Percentiles rank a stretch among this genome's conserved stretches.
Evolutionary conservation across 2,888 invertebrate species (phyloP).

Genomic region (Synergus laeviventris): DNA sequence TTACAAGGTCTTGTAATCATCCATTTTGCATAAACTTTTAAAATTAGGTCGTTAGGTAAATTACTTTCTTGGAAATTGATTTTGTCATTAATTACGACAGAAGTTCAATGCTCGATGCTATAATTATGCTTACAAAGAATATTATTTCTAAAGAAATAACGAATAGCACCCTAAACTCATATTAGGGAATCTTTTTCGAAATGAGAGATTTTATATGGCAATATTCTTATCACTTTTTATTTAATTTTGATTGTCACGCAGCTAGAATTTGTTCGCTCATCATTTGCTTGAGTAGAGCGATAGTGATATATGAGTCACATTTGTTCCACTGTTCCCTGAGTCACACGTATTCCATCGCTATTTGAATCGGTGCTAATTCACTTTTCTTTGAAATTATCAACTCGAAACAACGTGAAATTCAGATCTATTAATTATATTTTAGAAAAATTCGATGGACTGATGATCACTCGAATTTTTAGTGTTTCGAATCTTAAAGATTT

Average conservation of each 20-base stretch:
- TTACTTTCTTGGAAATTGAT: not conserved
- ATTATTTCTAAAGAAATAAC: too few species aligned
- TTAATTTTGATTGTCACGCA: not conserved
- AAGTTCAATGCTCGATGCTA: not conserved
- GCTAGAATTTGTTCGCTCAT: not conserved
- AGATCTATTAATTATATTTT: too few species aligned
- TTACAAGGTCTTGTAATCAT: not conserved
- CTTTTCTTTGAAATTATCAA: not conserved
- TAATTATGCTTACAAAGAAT: too few species aligned
- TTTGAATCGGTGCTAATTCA: not conserved
- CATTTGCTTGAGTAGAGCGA: not conserved
- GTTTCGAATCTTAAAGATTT: too few species aligned
- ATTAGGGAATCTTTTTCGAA: not conserved
- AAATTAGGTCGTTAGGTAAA: not conserved
- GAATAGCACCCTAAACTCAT: too few species aligned
- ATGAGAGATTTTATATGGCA: not conserved
- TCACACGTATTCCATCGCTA: not conserved
- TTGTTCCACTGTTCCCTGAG: not conserved
- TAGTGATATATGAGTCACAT: not conserved
- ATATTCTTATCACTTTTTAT: too few species aligned
- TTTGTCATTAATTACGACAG: not conserved
- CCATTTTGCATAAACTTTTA: not conserved
- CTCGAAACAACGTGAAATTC: too few species aligned
- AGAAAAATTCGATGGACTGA: too few species aligned
- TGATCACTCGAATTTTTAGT: too few species aligned